These are phyloP conservation scores for Aphrophora alni DNA, from an alignment of 2,888 invertebrate genomes.

Conservation along the genomic window DNA sequence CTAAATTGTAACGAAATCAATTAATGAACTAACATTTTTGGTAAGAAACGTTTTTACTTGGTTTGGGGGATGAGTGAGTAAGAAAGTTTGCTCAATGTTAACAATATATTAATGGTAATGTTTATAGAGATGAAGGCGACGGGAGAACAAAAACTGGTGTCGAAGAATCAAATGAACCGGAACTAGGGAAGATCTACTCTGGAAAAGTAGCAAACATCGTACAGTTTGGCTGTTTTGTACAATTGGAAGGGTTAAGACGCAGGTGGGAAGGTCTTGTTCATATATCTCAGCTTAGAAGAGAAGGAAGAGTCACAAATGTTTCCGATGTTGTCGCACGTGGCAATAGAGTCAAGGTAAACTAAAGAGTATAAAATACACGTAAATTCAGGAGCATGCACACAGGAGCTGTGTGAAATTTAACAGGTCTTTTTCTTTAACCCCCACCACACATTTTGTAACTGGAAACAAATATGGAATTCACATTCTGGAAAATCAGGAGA, in stretches of 20 bases:
- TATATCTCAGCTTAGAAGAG: conserved; percentile 91
- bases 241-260: conserved; percentile 87
- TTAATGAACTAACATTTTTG: too few species aligned
- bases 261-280: conserved; percentile 97
- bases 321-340: conserved; percentile 92
- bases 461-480: too few species aligned
- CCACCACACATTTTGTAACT: too few species aligned
- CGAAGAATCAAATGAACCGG: conserved; percentile 67
- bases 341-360: conserved; percentile 71
- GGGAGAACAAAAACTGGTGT: conserved; percentile 49
- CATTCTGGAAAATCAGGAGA: too few species aligned
- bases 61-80: too few species aligned
- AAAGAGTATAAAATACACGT: not conserved
- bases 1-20: too few species aligned
- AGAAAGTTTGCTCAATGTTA: too few species aligned
- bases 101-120: too few species aligned
- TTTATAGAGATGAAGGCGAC: conserved; percentile 29
- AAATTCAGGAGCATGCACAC: not conserved
- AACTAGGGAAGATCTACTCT: conserved; percentile 85
- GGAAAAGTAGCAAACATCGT: conserved; percentile 96
- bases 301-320: conserved; percentile 93
- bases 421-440: too few species aligned
- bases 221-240: conserved; percentile 98
- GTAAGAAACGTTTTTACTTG: too few species aligned
- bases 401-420: not conserved